Evolutionary conservation across 2,888 invertebrate species (phyloP).

Genomic region (Periphyllus acericola): DNA sequence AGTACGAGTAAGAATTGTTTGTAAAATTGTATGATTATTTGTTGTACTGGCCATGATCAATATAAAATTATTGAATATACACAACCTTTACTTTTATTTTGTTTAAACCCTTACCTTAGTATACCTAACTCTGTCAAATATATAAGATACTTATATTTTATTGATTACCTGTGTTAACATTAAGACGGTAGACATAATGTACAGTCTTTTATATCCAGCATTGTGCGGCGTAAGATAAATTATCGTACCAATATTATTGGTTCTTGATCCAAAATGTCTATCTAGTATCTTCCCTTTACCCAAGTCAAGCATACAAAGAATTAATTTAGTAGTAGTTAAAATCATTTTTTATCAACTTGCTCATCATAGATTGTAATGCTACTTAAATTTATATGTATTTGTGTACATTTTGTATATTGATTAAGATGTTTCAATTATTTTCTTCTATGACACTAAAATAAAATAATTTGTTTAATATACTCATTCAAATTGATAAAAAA

Average conservation of each 20-base stretch:
- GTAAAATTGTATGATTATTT: constrained; percentile 23
- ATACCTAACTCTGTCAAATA: background rate
- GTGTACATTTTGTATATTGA: background rate
- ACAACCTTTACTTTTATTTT: constrained; percentile 4
- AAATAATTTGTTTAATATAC: too few species aligned
- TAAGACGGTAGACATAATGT: background rate
- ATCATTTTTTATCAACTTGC: background rate
- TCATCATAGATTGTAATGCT: background rate
- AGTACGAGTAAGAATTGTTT: constrained; percentile 5
- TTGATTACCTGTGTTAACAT: background rate
- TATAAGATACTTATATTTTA: background rate
- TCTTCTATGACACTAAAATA: background rate
- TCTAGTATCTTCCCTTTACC: background rate
- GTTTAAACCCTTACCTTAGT: background rate
- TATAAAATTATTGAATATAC: constrained; percentile 21
- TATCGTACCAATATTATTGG: background rate
- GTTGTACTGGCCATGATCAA: constrained; percentile 37
- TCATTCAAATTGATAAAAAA: background rate
- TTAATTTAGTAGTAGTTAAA: background rate
- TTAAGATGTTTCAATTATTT: background rate
- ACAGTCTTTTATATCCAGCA: background rate
- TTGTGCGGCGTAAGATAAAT: background rate
- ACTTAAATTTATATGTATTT: background rate
- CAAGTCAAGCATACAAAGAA: background rate
- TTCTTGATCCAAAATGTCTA: background rate